Evolutionary conservation across 2,113 vertebrate genomes (phyloP).

Genomic region (Mirza zaza): DNA sequence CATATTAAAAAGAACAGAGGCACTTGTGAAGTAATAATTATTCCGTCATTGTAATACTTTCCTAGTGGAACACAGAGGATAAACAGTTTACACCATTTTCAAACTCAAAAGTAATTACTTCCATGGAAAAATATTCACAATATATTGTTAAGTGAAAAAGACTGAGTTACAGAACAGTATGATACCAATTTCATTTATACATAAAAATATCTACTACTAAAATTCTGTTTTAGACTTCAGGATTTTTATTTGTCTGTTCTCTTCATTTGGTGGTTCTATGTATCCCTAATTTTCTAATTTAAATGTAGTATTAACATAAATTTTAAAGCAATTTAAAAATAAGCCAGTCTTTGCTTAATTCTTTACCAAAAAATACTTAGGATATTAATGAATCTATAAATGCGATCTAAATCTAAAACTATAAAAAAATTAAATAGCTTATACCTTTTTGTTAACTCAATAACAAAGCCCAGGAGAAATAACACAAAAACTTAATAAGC

Average conservation of each 20-base stretch:
- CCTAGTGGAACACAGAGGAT: neutral
- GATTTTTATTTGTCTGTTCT: neutral
- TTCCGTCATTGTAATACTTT: neutral
- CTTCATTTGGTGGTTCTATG: neutral
- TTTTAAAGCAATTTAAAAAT: neutral
- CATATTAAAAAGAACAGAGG: neutral
- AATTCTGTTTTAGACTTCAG: neutral
- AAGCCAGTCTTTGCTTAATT: conserved; percentile 43
- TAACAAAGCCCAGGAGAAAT: conserved; percentile 11
- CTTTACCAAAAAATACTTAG: conserved; percentile 6
- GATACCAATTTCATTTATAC: neutral
- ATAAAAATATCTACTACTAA: neutral
- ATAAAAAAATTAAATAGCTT: neutral
- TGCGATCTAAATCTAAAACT: neutral
- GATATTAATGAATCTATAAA: neutral
- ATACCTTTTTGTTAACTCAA: neutral
- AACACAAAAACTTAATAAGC: neutral
- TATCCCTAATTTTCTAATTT: conserved; percentile 33
- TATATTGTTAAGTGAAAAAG: neutral
- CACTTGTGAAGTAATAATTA: neutral
- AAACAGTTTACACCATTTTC: neutral
- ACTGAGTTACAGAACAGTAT: neutral
- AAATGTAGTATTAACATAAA: neutral
- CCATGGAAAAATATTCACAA: conserved; percentile 11
- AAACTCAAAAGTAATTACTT: conserved; percentile 27